Evolutionary conservation across 30 jellyfish, hydroid and myxozoan genomes (phyloP).

Genomic region (Hydractinia symbiolongicarpus): DNA sequence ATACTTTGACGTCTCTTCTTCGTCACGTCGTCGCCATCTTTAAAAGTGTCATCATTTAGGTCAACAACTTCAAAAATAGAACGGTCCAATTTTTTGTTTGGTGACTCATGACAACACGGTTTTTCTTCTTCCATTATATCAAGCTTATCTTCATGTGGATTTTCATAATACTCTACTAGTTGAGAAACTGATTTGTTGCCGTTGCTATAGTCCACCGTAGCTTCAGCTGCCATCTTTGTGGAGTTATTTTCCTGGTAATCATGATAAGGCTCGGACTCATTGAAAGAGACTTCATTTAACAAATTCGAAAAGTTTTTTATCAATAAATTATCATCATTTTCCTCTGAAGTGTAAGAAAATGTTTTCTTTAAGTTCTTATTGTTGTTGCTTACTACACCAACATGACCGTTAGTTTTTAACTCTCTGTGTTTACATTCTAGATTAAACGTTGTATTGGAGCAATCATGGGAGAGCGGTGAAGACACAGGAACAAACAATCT

Average conservation of each 20-base stretch:
- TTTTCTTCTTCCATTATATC: neutral
- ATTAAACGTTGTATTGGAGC: too few relatives aligned
- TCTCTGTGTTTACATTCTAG: too few relatives aligned
- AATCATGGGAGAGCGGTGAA: too few relatives aligned
- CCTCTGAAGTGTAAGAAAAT: neutral
- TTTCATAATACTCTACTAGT: slow-evolving; percentile 22
- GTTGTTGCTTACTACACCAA: neutral
- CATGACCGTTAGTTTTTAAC: too few relatives aligned
- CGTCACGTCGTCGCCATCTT: neutral
- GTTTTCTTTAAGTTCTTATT: neutral
- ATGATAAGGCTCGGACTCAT: too few relatives aligned
- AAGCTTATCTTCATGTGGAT: neutral
- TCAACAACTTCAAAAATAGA: slow-evolving; percentile 1
- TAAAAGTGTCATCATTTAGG: neutral
- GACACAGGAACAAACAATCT: too few relatives aligned
- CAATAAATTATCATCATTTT: neutral
- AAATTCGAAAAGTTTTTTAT: neutral
- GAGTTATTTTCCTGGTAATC: neutral
- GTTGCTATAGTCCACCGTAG: slow-evolving; percentile 27
- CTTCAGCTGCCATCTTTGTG: slow-evolving; percentile 1
- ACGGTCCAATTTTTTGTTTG: neutral
- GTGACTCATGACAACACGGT: neutral
- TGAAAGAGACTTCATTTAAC: neutral
- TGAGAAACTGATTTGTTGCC: slow-evolving; percentile 12
- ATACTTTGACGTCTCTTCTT: neutral